Evolutionary conservation across 2,888 invertebrate species (phyloP).

Genomic region (Amorpha juglandis): DNA sequence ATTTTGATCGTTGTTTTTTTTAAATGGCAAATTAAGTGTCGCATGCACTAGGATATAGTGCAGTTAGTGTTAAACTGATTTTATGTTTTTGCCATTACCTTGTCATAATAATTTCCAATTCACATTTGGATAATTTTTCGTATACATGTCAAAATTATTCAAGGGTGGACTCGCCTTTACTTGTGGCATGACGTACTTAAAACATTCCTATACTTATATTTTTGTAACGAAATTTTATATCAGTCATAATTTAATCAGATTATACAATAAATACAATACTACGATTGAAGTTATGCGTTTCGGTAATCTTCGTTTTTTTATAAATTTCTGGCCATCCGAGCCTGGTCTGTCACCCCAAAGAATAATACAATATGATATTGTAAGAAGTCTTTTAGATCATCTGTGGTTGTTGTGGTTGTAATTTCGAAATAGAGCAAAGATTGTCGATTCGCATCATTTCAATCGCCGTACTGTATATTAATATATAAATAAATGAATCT

Average conservation of each 20-base stretch:
- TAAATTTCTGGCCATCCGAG: too few relatives aligned
- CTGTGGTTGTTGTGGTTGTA: too few relatives aligned
- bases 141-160: constrained; percentile 1
- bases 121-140: constrained; percentile 4
- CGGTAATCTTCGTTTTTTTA: too few relatives aligned
- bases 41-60: constrained; percentile 1
- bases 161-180: background rate
- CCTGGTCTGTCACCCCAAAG: too few relatives aligned
- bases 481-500: constrained; percentile 6
- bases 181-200: constrained; percentile 23
- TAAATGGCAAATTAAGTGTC: too few relatives aligned
- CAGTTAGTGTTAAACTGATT: constrained; percentile 7
- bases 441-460: too few relatives aligned
- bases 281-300: too few relatives aligned
- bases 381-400: too few relatives aligned
- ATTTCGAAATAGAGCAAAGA: too few relatives aligned
- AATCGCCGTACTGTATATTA: background rate
- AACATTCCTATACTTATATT: constrained; percentile 25
- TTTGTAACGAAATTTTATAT: constrained; percentile 13
- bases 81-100: constrained; percentile 21
- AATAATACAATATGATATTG: too few relatives aligned
- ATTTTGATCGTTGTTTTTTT: background rate
- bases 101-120: constrained; percentile 15
- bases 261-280: background rate
- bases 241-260: background rate